phyloP scores from a whole-genome alignment of 2,113 vertebrate species.

The Crotophaga sulcirostris region DNA sequence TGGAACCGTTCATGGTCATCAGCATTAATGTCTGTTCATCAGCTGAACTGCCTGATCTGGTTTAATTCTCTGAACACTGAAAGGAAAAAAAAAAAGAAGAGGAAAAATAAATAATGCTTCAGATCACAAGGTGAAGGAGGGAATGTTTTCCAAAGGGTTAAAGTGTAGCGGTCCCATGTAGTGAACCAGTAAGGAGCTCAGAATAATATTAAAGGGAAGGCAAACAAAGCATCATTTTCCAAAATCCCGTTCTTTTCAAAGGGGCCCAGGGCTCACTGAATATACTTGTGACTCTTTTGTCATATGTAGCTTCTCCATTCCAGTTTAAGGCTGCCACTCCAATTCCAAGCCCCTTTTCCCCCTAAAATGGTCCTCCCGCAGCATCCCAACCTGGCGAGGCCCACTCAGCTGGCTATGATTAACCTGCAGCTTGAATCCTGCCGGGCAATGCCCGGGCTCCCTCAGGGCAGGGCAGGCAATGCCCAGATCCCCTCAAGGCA shows the following conservation, averaged over 20 bases:
- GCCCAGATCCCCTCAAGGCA: no score
- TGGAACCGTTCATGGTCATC: background rate
- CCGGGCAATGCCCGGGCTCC: no score
- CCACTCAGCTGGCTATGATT: no score
- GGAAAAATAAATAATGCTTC: background rate
- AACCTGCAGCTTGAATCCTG: no score
- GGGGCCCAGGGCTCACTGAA: background rate
- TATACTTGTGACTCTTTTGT: no score
- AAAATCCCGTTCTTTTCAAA: background rate
- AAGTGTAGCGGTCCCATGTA: background rate
- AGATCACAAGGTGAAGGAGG: background rate
- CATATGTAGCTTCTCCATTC: no score
- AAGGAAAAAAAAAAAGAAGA: background rate
- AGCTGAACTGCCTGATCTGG: background rate
- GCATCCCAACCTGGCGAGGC: no score
- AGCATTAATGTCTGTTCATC: background rate
- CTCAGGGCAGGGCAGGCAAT: no score
- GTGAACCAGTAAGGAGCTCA: accelerated
- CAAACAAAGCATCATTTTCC: accelerated
- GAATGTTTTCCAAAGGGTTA: background rate
- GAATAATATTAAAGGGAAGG: background rate
- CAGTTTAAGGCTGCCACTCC: no score
- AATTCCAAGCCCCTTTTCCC: no score
- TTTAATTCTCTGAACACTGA: background rate
- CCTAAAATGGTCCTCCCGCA: no score